Conservation (phyloP, 2,888 invertebrate species). For the Marronus borbonicus region DNA sequence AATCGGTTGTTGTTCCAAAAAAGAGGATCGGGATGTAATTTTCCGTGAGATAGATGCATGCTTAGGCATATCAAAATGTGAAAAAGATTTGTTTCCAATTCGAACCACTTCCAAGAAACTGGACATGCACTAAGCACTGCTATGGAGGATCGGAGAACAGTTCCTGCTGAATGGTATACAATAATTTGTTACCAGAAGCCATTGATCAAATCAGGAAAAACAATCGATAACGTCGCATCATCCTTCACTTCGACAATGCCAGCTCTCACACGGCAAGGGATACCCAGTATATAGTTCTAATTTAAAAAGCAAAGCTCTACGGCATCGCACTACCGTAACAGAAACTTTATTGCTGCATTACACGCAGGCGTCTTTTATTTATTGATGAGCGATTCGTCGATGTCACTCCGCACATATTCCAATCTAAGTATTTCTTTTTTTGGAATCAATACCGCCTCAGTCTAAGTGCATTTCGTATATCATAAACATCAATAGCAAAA, state of each 20-base stretch:
- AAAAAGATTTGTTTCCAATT: too few species aligned
- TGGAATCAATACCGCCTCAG: constrained; percentile 29
- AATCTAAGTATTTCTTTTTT: background rate
- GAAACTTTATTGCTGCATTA: constrained; percentile 17
- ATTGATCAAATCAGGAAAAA: background rate
- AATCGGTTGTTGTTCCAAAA: too few species aligned
- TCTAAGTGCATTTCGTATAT: constrained; percentile 45
- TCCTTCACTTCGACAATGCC: too few species aligned
- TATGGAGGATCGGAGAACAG: too few species aligned
- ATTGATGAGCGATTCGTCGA: constrained; percentile 20
- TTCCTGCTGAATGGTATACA: too few species aligned
- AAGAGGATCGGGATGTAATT: too few species aligned
- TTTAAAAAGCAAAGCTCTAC: background rate
- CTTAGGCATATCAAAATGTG: too few species aligned
- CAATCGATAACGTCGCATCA: too few species aligned
- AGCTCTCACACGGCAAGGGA: background rate
- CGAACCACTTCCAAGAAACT: too few species aligned
- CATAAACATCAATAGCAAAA: constrained; percentile 37
- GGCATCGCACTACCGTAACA: background rate
- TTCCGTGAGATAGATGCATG: too few species aligned
- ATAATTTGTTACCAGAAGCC: too few species aligned
- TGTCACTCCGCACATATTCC: constrained; percentile 28
- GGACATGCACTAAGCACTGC: too few species aligned
- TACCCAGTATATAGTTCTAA: background rate
- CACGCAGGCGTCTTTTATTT: constrained; percentile 21